A percentile compares a stretch with the other conserved stretches of the same genome.
Conservation (phyloP, 2,888 invertebrate genomes). For the Alsophila aescularia region DNA sequence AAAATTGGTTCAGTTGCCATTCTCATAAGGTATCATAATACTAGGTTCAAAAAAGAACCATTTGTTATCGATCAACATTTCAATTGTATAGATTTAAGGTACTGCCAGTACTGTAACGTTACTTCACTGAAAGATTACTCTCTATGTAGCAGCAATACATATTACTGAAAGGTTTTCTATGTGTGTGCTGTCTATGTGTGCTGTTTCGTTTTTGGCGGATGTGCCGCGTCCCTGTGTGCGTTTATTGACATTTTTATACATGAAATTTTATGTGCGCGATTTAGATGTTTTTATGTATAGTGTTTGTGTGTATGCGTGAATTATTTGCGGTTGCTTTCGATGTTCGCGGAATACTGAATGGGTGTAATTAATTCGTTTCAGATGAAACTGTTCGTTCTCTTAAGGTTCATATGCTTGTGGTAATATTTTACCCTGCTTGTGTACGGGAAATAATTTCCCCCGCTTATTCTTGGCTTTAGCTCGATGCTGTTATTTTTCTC, state of each 20-base stretch:
- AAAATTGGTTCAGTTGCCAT: too few species aligned
- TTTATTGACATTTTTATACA: slow-evolving; percentile 83
- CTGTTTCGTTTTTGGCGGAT: slow-evolving; percentile 41
- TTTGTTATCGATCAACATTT: neutral
- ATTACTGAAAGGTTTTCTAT: slow-evolving; percentile 62
- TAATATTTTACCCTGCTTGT: neutral
- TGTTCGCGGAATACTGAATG: slow-evolving; percentile 74
- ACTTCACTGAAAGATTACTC: slow-evolving; percentile 67
- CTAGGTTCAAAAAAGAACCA: neutral
- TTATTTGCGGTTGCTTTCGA: slow-evolving; percentile 72
- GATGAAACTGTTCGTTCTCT: slow-evolving; percentile 53
- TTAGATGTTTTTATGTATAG: slow-evolving; percentile 66
- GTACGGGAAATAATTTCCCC: slow-evolving; percentile 9
- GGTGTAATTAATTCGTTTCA: slow-evolving; percentile 77
- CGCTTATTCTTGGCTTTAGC: slow-evolving; percentile 11
- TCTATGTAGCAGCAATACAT: slow-evolving; percentile 70
- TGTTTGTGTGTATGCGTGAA: slow-evolving; percentile 58
- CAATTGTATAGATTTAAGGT: neutral
- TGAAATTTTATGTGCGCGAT: slow-evolving; percentile 78
- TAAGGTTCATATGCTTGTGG: slow-evolving; percentile 32
- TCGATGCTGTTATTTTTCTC: slow-evolving; percentile 12
- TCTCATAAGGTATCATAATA: too few species aligned
- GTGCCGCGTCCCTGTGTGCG: slow-evolving; percentile 52
- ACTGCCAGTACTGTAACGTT: slow-evolving; percentile 28
- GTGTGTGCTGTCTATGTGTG: slow-evolving; percentile 46